Percentiles rank a stretch among this genome's conserved stretches.
phyloP scores from a whole-genome alignment of 2,797 vertebrate species.

The Halcyon chelicuti region DNA sequence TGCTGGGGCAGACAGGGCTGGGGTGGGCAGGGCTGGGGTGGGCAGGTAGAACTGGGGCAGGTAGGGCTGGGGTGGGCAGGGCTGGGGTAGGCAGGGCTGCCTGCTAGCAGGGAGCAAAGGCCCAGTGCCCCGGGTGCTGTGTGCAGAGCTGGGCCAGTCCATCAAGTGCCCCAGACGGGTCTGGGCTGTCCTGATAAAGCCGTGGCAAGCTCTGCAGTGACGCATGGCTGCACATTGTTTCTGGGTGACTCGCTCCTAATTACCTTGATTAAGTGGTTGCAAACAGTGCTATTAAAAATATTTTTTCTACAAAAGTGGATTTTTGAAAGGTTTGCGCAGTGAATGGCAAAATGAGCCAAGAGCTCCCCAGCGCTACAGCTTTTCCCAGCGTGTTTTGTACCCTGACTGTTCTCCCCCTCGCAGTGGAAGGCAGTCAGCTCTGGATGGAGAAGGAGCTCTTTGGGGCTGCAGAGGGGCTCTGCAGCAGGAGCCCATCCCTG shows the following conservation, averaged over 20 bases:
- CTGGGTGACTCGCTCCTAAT: slow-evolving; percentile 75
- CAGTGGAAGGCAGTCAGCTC: not conserved
- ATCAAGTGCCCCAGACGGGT: not conserved
- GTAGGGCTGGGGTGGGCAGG: not conserved
- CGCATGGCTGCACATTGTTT: slow-evolving; percentile 59
- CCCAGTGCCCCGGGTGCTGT: not conserved
- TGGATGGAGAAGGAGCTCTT: not conserved
- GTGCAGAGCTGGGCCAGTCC: not conserved
- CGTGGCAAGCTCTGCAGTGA: not conserved
- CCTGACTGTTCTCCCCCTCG: not conserved
- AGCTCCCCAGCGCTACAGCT: not conserved
- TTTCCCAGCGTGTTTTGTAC: not conserved
- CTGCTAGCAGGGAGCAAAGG: not conserved
- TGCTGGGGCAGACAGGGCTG: not conserved
- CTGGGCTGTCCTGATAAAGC: slow-evolving; percentile 71
- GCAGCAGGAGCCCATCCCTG: not conserved
- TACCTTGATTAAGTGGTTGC: slow-evolving; percentile 72
- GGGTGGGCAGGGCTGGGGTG: too few relatives aligned
- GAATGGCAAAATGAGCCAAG: slow-evolving; percentile 47
- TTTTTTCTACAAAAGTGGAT: slow-evolving; percentile 33
- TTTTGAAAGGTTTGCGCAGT: slow-evolving; percentile 46
- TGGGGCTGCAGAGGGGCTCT: not conserved
- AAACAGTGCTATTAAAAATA: slow-evolving; percentile 65
- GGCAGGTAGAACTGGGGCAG: not conserved
- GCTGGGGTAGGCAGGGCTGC: not conserved